These are phyloP conservation scores for Oeneis ivallda DNA, from an alignment of 2,888 invertebrate species.

Conservation along the genomic window DNA sequence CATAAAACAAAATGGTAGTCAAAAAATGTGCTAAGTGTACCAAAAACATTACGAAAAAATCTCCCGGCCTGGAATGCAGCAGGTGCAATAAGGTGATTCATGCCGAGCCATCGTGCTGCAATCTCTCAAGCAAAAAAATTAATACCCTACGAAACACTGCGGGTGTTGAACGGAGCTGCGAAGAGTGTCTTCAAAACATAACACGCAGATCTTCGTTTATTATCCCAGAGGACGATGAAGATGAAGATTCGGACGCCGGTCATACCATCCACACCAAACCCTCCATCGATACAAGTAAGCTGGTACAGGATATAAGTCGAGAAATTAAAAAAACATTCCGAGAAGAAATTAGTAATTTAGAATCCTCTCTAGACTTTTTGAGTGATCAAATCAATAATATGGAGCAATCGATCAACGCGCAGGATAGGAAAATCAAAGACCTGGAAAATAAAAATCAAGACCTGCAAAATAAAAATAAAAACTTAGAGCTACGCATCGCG, in stretches of 20 bases:
- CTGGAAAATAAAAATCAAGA: constrained; percentile 41
- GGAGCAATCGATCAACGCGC: constrained; percentile 37
- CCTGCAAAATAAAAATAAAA: constrained; percentile 31
- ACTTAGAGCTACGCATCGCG: constrained; percentile 22
- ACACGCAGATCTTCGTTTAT: constrained; percentile 33
- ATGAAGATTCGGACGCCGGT: constrained; percentile 22
- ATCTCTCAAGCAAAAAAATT: constrained; percentile 39
- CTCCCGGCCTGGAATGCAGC: constrained; percentile 36
- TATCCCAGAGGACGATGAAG: constrained; percentile 31
- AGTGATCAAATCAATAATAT: constrained; percentile 37
- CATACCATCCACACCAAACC: constrained; percentile 1
- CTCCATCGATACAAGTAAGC: constrained; percentile 23
- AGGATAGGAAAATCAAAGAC: constrained; percentile 35
- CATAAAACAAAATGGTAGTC: constrained; percentile 5
- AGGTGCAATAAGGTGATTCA: constrained; percentile 38
- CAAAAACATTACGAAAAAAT: constrained; percentile 30
- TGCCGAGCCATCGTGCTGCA: constrained; percentile 32
- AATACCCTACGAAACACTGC: constrained; percentile 33
- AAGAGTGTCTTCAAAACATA: constrained; percentile 26
- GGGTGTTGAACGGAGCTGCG: constrained; percentile 38
- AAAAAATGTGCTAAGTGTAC: neutral
- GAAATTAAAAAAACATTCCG: constrained; percentile 33
- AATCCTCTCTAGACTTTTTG: constrained; percentile 34
- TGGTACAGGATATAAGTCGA: constrained; percentile 27
- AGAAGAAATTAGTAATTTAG: constrained; percentile 31